Percentiles rank a stretch among this genome's conserved stretches.
These are phyloP conservation scores for Telmatherina bonti DNA, from an alignment of 2,797 vertebrate species.

Conservation along the genomic window DNA sequence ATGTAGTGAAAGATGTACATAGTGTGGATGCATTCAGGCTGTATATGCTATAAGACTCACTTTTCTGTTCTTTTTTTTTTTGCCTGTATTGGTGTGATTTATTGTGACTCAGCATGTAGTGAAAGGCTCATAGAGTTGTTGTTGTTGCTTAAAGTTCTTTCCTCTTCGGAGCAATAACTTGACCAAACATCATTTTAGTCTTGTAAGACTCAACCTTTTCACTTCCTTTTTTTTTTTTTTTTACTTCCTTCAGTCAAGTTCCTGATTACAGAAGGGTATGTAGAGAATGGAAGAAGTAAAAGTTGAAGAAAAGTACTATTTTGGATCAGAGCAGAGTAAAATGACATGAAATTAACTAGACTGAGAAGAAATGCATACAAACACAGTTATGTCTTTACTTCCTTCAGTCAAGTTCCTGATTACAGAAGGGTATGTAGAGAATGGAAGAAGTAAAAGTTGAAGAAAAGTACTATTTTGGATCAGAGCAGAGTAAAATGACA, in stretches of 20 bases:
- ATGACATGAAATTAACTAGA: background rate
- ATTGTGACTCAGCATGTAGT: constrained; percentile 56
- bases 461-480: constrained; percentile 8
- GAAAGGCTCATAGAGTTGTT: constrained; percentile 9
- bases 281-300: background rate
- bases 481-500: background rate
- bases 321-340: constrained; percentile 2
- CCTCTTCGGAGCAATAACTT: constrained; percentile 9
- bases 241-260: constrained; percentile 52
- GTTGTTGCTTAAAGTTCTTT: constrained; percentile 28
- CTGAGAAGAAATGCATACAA: background rate
- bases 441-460: background rate
- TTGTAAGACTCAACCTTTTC: constrained; percentile 15
- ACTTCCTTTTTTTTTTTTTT: constrained; percentile 67
- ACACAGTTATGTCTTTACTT: constrained; percentile 29
- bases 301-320: background rate
- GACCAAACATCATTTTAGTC: constrained; percentile 24
- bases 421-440: constrained; percentile 11
- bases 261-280: constrained; percentile 32
- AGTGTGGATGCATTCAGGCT: too few relatives aligned
- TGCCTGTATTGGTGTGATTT: constrained; percentile 47
- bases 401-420: constrained; percentile 50
- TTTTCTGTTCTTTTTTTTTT: too few relatives aligned
- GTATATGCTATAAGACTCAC: too few relatives aligned
- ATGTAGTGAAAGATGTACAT: background rate